A percentile compares a stretch with the other conserved stretches of the same genome.
Evolutionary conservation across 2,888 invertebrate genomes (phyloP).

Genomic region (Volucella inflata): DNA sequence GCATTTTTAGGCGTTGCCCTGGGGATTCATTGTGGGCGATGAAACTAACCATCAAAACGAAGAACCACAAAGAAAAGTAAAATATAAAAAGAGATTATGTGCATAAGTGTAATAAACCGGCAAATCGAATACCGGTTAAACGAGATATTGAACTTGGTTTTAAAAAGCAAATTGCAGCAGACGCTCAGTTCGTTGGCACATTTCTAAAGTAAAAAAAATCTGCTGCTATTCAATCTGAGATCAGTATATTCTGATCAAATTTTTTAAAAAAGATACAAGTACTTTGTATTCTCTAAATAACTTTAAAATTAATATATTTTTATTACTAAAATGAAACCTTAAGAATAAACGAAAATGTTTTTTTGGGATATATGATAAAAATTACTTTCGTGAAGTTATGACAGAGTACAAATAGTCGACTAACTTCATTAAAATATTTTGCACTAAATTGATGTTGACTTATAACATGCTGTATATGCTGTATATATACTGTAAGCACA

Average conservation of each 20-base stretch:
- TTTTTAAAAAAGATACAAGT: background rate
- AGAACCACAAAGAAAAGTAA: conserved; percentile 16
- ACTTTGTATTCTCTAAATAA: too few species aligned
- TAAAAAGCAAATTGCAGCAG: background rate
- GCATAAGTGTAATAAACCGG: conserved; percentile 35
- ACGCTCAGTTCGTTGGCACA: conserved; percentile 6
- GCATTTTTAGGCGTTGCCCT: conserved; percentile 43
- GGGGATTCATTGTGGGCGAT: conserved; percentile 42
- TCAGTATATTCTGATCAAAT: background rate
- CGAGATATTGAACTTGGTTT: conserved; percentile 38
- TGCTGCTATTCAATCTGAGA: background rate
- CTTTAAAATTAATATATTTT: too few species aligned
- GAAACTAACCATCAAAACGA: background rate
- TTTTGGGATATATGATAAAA: too few species aligned
- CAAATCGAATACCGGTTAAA: conserved; percentile 46
- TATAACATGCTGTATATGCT: too few species aligned
- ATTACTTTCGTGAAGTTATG: too few species aligned
- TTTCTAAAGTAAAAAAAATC: conserved; percentile 1
- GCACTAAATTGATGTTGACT: too few species aligned
- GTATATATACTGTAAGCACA: too few species aligned
- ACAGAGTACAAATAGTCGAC: too few species aligned
- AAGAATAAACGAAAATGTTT: too few species aligned
- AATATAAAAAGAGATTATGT: background rate
- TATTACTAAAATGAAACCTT: too few species aligned
- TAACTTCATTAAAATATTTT: too few species aligned